Percentiles rank a stretch among this genome's conserved stretches.
Evolutionary conservation across 2,797 vertebrate genomes (phyloP).

Genomic region (Sebastiscus albofasciatus): DNA sequence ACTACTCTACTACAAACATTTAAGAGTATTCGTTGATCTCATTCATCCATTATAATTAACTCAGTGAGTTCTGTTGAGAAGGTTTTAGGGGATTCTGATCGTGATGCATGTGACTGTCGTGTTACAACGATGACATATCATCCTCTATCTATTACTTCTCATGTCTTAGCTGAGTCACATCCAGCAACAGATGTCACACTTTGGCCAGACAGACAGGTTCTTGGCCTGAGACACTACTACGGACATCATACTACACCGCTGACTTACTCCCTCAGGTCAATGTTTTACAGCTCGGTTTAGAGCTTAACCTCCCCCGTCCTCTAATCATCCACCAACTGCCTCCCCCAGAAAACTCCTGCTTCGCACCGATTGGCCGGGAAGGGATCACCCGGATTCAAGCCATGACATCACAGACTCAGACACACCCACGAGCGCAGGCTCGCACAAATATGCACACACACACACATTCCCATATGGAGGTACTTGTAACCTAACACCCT

Average conservation of each 20-base stretch:
- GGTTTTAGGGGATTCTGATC: neutral
- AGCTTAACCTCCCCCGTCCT: conserved; percentile 51
- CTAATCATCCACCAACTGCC: conserved; percentile 60
- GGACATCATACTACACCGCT: conserved; percentile 15
- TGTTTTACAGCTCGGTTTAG: conserved; percentile 52
- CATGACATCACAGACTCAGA: conserved; percentile 65
- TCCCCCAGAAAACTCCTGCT: conserved; percentile 45
- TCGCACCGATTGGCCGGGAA: conserved; percentile 69
- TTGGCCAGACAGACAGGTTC: conserved; percentile 14
- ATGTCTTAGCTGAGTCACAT: neutral
- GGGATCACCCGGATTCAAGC: conserved; percentile 74
- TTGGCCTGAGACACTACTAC: conserved; percentile 16
- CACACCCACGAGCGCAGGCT: conserved; percentile 32
- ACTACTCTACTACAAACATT: neutral
- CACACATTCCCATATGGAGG: conserved; percentile 3
- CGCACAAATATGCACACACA: neutral
- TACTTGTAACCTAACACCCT: conserved; percentile 6
- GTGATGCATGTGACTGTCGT: neutral
- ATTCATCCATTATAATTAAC: neutral
- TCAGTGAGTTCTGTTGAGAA: neutral
- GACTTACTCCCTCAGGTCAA: conserved; percentile 30
- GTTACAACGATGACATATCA: conserved; percentile 4
- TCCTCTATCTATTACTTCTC: neutral
- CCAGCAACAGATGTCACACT: conserved; percentile 12
- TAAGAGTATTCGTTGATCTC: neutral